A percentile compares a stretch with the other conserved stretches of the same genome.
These are phyloP conservation scores for Nipponacmea schrenckii DNA, from an alignment of 2,888 invertebrate genomes.

Conservation along the genomic window DNA sequence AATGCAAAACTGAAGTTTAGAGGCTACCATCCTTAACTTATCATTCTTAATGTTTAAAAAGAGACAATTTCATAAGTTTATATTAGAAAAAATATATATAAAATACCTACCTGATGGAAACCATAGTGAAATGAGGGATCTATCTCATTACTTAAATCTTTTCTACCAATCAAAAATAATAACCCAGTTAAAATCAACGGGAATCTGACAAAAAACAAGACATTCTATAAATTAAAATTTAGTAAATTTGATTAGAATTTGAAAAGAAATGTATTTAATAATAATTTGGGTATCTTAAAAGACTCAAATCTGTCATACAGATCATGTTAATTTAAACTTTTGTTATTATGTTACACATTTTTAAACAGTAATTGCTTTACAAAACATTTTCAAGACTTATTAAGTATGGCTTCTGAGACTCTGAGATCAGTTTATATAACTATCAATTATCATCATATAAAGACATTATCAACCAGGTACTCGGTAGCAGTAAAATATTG, in stretches of 20 bases:
- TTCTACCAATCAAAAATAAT: constrained; percentile 73
- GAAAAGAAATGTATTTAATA: not conserved
- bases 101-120: constrained; percentile 76
- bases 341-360: not conserved
- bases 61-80: too few species aligned
- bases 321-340: not conserved
- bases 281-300: not conserved
- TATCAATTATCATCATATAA: too few species aligned
- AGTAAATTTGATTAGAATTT: not conserved
- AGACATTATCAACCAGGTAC: too few species aligned
- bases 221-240: not conserved
- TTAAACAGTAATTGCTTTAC: too few species aligned
- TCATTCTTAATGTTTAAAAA: too few species aligned
- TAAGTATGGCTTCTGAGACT: too few species aligned
- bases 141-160: constrained; percentile 70
- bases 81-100: too few species aligned
- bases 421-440: not conserved
- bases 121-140: constrained; percentile 83
- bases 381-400: too few species aligned
- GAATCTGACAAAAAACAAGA: constrained; percentile 44
- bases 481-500: too few species aligned
- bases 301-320: not conserved
- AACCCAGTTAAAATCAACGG: constrained; percentile 78
- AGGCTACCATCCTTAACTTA: too few species aligned
- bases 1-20: too few species aligned